Base-by-base conservation (phyloP, 2,888 invertebrate genomes). In the Amblyteles armatorius region DNA sequence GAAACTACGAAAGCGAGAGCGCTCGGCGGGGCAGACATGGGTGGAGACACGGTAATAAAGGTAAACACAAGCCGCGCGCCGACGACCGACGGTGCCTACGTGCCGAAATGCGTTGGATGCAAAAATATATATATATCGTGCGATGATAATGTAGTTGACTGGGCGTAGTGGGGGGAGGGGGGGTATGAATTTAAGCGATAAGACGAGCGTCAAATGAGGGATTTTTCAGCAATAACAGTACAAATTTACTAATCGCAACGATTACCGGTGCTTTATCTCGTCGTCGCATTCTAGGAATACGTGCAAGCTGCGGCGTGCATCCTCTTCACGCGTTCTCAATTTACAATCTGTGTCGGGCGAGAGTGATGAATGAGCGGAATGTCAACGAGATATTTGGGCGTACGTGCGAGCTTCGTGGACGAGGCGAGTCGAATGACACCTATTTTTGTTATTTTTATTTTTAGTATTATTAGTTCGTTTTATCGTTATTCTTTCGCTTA, bases 241-340 rank as follows among this genome's bases (percentile, higher is more conserved):
- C 29, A 57, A n/a, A 29, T 29, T 63, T n/a, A 44, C 29, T 48
- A 29, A 63, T 63, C n/a, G 16, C n/a, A 5, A 48, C n/a, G 29
- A 63, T 65, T 65, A 52, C 36, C 60, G 33, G 7, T 16, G 13
- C 26, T 65, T 76, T 76, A 50, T 76, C 63, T 48, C 65, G 44
- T 52, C 57, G 57, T 4, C 2, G 63, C 33, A 65, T 50, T 76
- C 13, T 16, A 2, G 36, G 4, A 57, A 65, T 76, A 65, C 76
- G 65, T 76, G 76, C 50, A 33, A 50, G 65, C 50, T 36, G 36
- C 36, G 52, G 36, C 76, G 76, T 50, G 33, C 50, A 65, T 29
- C 50, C 33, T 76, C 50, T 29, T 50, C 65, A 29, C n/a, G 22
- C 57, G 57, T 63, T 29, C 48, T 29, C n/a, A 74, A 19, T 48